A percentile compares a stretch with the other conserved stretches of the same genome.
Conservation (phyloP, 2,888 invertebrate genomes). For the Villa cingulata region DNA sequence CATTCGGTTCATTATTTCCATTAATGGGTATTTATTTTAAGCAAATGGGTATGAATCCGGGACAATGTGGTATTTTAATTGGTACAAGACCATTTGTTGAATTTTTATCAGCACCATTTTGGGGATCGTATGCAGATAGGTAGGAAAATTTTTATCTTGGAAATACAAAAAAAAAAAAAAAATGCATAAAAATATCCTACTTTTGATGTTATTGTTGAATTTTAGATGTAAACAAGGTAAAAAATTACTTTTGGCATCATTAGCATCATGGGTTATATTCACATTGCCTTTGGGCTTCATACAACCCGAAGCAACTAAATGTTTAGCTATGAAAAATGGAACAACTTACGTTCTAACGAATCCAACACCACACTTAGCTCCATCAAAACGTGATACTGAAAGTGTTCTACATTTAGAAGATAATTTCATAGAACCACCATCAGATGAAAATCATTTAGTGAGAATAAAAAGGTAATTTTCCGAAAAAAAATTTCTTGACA, state of each 20-base stretch:
- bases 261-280: conserved; percentile 93
- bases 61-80: conserved; percentile 85
- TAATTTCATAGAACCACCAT: not conserved
- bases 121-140: conserved; percentile 90
- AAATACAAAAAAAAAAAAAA: too few species aligned
- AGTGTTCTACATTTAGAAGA: not conserved
- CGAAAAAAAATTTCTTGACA: too few species aligned
- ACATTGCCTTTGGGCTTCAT: conserved; percentile 92
- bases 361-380: conserved; percentile 26
- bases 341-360: conserved; percentile 50
- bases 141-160: conserved; percentile 23
- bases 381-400: not conserved
- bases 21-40: conserved; percentile 99
- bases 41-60: conserved; percentile 98
- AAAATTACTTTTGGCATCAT: conserved; percentile 72
- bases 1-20: conserved; percentile 95
- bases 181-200: too few species aligned
- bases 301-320: conserved; percentile 85
- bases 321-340: conserved; percentile 51
- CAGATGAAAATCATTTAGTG: not conserved
- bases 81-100: conserved; percentile 95
- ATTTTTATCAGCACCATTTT: conserved; percentile 93
- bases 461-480: not conserved
- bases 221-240: conserved; percentile 70
- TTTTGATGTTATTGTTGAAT: conserved; percentile 1